Conservation (phyloP, 2,888 invertebrate genomes). For the Dasysyrphus tricinctus region DNA sequence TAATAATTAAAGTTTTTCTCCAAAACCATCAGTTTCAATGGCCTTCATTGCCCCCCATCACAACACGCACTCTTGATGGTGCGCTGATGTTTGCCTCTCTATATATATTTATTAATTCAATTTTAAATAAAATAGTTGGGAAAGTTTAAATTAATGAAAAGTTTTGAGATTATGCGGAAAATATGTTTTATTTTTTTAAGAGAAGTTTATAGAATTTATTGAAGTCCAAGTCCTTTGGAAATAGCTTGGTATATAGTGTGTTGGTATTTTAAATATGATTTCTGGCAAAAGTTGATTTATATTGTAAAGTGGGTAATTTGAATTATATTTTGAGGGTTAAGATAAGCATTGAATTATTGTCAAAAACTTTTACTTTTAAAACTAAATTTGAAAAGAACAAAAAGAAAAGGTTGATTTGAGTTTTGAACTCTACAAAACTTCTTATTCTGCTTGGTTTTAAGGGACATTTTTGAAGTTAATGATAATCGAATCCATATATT, state of each 20-base stretch:
- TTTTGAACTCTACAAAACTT: too few species aligned
- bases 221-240: conserved; percentile 4
- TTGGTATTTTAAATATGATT: not conserved
- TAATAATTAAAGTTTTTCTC: conserved; percentile 50
- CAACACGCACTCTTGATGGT: not conserved
- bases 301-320: conserved; percentile 10
- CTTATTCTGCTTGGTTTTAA: too few species aligned
- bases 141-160: conserved; percentile 69
- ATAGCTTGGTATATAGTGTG: not conserved
- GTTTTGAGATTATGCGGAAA: conserved; percentile 58
- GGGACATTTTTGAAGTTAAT: too few species aligned
- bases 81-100: not conserved
- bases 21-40: not conserved
- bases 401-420: too few species aligned
- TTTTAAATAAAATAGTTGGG: conserved; percentile 56
- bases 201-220: conserved; percentile 11
- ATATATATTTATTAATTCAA: conserved; percentile 28
- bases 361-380: not conserved
- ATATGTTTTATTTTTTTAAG: conserved; percentile 1
- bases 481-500: too few species aligned
- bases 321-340: conserved; percentile 6
- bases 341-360: not conserved
- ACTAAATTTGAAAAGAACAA: not conserved
- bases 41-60: not conserved
- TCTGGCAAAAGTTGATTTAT: not conserved